phyloP scores from a whole-genome alignment of 1,140 invertebrate species.

The Centruroides sculpturatus region DNA sequence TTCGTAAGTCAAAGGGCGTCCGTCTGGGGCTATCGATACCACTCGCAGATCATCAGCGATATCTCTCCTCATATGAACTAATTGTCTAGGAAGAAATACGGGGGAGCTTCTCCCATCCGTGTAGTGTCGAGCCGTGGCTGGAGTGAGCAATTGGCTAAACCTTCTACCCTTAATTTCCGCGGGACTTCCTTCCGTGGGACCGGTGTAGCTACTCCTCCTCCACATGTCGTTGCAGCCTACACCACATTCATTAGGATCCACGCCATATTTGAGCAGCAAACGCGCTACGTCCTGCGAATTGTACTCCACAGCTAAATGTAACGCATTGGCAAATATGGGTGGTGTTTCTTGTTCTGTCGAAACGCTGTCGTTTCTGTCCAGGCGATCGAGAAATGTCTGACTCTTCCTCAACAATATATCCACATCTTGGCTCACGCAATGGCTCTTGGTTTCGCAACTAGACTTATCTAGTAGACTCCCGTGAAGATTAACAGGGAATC shows the following conservation, averaged over 20 bases:
- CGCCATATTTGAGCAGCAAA: slow-evolving; percentile 37
- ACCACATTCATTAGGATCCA: slow-evolving; percentile 39
- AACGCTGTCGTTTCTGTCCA: slow-evolving; percentile 21
- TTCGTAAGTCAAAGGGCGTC: slow-evolving; percentile 20
- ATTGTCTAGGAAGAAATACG: too few species aligned
- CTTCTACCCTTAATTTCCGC: too few species aligned
- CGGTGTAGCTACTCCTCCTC: neutral
- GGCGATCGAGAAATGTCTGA: slow-evolving; percentile 23
- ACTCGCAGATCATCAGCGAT: neutral
- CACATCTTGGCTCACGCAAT: slow-evolving; percentile 21
- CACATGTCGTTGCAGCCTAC: neutral
- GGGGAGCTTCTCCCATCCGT: too few species aligned
- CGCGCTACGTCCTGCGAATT: slow-evolving; percentile 40
- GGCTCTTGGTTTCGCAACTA: slow-evolving; percentile 23
- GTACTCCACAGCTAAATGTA: slow-evolving; percentile 42
- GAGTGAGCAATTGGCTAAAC: neutral
- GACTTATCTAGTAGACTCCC: slow-evolving; percentile 23
- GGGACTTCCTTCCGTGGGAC: slow-evolving; percentile 16
- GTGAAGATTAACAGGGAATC: slow-evolving; percentile 31
- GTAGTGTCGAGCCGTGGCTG: neutral
- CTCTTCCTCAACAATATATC: slow-evolving; percentile 17
- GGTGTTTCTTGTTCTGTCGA: slow-evolving; percentile 7
- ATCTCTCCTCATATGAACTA: too few species aligned
- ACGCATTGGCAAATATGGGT: slow-evolving; percentile 38
- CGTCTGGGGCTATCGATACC: neutral